Evolutionary conservation across 2,888 invertebrate genomes (phyloP).

Genomic region (Andrena minutula): DNA sequence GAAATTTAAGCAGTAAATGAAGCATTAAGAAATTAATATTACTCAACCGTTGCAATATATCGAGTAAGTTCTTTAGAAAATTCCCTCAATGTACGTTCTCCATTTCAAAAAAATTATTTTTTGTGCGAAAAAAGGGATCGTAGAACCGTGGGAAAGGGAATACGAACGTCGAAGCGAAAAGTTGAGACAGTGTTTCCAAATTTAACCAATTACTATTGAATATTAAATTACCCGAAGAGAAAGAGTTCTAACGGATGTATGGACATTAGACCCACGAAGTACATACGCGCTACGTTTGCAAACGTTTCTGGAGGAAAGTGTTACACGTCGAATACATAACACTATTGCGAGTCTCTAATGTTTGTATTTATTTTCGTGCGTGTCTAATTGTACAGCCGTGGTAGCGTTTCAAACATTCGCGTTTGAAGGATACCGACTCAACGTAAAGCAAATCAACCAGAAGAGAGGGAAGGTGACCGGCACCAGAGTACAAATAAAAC

Average conservation of each 20-base stretch:
- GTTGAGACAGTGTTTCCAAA: background rate
- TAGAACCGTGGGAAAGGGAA: background rate
- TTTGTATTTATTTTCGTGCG: constrained; percentile 47
- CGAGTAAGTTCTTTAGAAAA: background rate
- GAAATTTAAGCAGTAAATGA: too few relatives aligned
- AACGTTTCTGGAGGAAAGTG: constrained; percentile 45
- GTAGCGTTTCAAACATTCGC: constrained; percentile 22
- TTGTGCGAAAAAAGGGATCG: too few relatives aligned
- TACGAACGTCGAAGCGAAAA: background rate
- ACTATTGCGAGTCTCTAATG: constrained; percentile 15
- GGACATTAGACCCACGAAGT: constrained; percentile 44
- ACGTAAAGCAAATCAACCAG: constrained; percentile 4
- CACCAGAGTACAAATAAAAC: constrained; percentile 21
- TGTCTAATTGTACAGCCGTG: constrained; percentile 35
- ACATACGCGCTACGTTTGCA: constrained; percentile 37
- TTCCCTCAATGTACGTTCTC: background rate
- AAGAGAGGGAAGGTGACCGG: constrained; percentile 1
- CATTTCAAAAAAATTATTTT: background rate
- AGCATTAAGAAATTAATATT: constrained; percentile 16
- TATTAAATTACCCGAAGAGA: constrained; percentile 24
- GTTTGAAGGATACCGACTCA: constrained; percentile 13
- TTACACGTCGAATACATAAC: constrained; percentile 36
- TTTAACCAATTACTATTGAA: constrained; percentile 36
- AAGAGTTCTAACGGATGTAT: constrained; percentile 31
- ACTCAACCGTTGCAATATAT: background rate